A percentile compares a stretch with the other conserved stretches of the same genome.
Evolutionary conservation across 2,113 vertebrate genomes (phyloP).

Genomic region (Arothron firmamentum): DNA sequence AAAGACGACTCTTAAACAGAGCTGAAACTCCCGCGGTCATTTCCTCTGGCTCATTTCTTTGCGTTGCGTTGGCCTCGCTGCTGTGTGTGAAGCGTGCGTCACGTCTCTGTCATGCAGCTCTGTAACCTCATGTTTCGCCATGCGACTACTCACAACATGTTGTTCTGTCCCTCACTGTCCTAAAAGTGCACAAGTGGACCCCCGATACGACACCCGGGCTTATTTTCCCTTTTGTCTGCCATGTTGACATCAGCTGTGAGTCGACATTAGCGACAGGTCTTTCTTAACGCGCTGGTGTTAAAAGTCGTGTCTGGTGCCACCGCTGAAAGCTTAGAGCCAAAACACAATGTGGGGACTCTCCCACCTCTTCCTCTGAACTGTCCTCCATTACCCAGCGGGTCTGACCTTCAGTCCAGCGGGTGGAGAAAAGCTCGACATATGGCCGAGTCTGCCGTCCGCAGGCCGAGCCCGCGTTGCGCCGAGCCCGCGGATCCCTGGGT

Average conservation of each 20-base stretch:
- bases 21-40: too few species aligned
- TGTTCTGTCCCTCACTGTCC: slow-evolving; percentile 21
- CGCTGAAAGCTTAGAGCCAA: slow-evolving; percentile 20
- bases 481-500: slow-evolving; percentile 48
- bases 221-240: slow-evolving; percentile 48
- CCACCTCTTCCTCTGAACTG: slow-evolving; percentile 43
- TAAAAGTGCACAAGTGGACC: slow-evolving; percentile 33
- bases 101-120: neutral
- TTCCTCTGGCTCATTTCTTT: too few species aligned
- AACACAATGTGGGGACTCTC: slow-evolving; percentile 10
- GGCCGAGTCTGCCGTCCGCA: slow-evolving; percentile 16
- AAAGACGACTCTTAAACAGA: too few species aligned
- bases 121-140: too few species aligned
- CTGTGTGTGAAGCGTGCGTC: neutral
- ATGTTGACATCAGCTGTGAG: slow-evolving; percentile 40
- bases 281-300: slow-evolving; percentile 34
- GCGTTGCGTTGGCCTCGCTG: too few species aligned
- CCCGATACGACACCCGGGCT: slow-evolving; percentile 17
- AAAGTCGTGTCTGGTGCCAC: slow-evolving; percentile 11
- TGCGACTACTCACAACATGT: slow-evolving; percentile 1
- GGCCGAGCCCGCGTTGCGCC: slow-evolving; percentile 14
- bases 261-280: slow-evolving; percentile 45
- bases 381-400: slow-evolving; percentile 34
- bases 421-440: slow-evolving; percentile 44
- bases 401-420: slow-evolving; percentile 40